phyloP scores from a whole-genome alignment of 2,113 vertebrate genomes.

The Austrofundulus limnaeus region DNA sequence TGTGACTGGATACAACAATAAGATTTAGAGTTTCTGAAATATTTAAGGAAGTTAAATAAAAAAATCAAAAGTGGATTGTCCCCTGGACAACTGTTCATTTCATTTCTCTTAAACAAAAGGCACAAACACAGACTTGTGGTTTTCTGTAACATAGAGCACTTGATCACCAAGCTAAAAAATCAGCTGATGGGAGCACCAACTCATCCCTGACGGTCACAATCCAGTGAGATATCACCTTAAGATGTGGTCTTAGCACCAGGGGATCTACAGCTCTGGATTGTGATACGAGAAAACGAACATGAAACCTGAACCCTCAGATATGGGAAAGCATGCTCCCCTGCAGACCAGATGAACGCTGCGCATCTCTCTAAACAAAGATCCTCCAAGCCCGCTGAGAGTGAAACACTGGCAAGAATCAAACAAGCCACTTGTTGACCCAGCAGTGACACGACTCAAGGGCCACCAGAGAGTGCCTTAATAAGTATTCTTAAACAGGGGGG shows the following conservation, averaged over 20 bases:
- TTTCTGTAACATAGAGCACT: no score
- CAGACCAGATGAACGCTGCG: conserved; percentile 18
- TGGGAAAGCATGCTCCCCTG: conserved; percentile 18
- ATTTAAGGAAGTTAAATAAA: conserved; percentile 41
- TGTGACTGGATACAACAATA: conserved; percentile 54
- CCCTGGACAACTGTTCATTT: neutral
- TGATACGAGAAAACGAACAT: neutral
- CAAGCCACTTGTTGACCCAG: conserved; percentile 55
- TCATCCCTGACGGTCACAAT: no score
- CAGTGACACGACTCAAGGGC: conserved; percentile 48
- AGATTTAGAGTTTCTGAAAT: conserved; percentile 49
- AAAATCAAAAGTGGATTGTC: conserved; percentile 41
- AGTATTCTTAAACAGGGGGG: conserved; percentile 65
- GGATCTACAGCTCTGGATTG: neutral
- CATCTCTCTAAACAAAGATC: conserved; percentile 6
- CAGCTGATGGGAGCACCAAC: no score
- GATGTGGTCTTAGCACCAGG: neutral
- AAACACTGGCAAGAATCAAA: conserved; percentile 28
- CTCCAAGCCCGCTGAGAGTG: neutral
- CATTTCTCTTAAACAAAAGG: no score
- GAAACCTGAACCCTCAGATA: conserved; percentile 12
- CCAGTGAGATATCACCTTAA: no score
- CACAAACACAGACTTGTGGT: no score
- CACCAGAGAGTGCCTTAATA: conserved; percentile 48
- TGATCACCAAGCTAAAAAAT: no score